Base-by-base conservation (phyloP, 64 coral and sea anemone genomes). In the Cladopsammia gracilis region DNA sequence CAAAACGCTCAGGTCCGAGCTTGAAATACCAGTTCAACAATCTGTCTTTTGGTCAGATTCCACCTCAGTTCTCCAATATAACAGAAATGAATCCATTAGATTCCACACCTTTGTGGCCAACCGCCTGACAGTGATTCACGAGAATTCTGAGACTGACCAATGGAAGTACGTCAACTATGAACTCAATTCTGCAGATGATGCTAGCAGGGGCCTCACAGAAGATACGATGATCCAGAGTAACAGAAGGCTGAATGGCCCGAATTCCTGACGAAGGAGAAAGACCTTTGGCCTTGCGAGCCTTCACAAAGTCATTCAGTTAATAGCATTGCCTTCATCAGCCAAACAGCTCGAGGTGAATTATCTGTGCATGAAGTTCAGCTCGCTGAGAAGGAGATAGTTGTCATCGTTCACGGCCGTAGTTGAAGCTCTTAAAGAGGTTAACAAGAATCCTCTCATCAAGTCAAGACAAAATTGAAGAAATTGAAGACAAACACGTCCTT, bases 1-100 rank as follows among this genome's bases (percentile, higher is more conserved):
- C 25, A 48, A 87, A 59, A 57, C 77, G 3, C 13, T 93, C 0
- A 14, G 25, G 14, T 44, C 6, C 0, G 91, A 93, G 24, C 46
- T 80, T 19, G 83, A 93, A 25, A 57, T 80, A 64, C 6, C 25
- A 11, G 13, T 93, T 18, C 20, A 70, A 2, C 54, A 68, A 34
- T 58, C 47, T 8, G n/a, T 65, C 7, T 93, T 87, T 58, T 93
- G 91, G 91, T 34, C 45, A 12, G 91, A 93, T 48, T 93, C 91
- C 3, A 93, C 64, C 2, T 3, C n/a, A n/a, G n/a, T n/a, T n/a
- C n/a, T n/a, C n/a, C 83, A 87, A 45, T 93, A 93, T 62, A 93
- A 87, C 26, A 78, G 79, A 20, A 93, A 93, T 58, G 47, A 87
- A 20, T 25, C 46, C 9, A 44, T 2, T 4, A 69, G 66, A n/a